A percentile compares a stretch with the other conserved stretches of the same genome.
These are phyloP conservation scores for Mystacornis crossleyi DNA, from an alignment of 2,113 vertebrate genomes.

Conservation along the genomic window DNA sequence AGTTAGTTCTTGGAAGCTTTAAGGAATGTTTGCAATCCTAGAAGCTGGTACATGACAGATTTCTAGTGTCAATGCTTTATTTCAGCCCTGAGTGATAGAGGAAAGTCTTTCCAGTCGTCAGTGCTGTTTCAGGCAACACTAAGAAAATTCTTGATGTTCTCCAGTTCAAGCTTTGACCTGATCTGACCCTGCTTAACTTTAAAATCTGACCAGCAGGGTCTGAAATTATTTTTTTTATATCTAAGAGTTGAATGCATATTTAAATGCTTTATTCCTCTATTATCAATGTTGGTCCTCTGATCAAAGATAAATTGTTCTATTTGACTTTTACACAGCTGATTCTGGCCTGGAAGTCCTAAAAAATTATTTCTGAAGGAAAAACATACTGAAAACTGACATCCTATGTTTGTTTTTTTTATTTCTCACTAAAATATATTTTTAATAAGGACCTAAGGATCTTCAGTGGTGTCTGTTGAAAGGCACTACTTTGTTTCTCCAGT, in stretches of 20 bases:
- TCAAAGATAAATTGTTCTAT: neutral
- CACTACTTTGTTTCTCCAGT: neutral
- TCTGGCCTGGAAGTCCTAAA: neutral
- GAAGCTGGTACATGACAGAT: neutral
- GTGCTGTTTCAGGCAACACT: neutral
- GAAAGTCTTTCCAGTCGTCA: neutral
- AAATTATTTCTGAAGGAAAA: neutral
- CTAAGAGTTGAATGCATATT: neutral
- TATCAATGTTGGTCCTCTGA: neutral
- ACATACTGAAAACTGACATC: neutral
- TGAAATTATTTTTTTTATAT: neutral
- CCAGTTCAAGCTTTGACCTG: slow-evolving; percentile 9
- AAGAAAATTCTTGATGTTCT: neutral
- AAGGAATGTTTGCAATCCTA: neutral
- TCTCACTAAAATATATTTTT: neutral
- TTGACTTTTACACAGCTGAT: neutral
- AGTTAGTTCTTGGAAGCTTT: neutral
- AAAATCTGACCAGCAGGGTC: neutral
- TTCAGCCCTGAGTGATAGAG: neutral
- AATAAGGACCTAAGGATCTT: neutral
- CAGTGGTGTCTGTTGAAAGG: neutral
- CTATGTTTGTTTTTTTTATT: neutral
- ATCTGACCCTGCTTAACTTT: slow-evolving; percentile 10
- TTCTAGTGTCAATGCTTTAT: neutral
- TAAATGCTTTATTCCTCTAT: neutral